Percentiles rank a stretch among this genome's conserved stretches.
phyloP scores from a whole-genome alignment of 2,797 vertebrate genomes.

The Spea hammondii region DNA sequence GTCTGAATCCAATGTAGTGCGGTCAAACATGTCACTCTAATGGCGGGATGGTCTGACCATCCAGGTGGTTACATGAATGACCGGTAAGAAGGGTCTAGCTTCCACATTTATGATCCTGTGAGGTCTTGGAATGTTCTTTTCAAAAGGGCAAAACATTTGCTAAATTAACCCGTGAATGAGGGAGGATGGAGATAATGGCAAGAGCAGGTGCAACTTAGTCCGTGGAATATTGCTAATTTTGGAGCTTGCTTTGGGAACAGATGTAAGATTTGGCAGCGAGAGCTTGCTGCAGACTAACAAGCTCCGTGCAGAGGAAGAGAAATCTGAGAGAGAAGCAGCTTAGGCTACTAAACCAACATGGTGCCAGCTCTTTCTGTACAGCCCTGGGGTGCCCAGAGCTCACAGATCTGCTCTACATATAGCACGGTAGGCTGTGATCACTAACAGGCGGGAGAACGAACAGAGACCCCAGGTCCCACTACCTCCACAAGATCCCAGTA shows the following conservation, averaged over 20 bases:
- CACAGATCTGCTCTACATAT: conserved; percentile 15
- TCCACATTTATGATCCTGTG: neutral
- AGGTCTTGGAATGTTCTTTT: neutral
- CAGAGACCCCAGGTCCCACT: neutral
- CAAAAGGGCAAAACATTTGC: conserved; percentile 5
- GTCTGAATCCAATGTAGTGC: too few relatives aligned
- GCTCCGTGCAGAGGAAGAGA: conserved; percentile 22
- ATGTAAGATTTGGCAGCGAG: conserved; percentile 43
- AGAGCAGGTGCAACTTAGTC: conserved; percentile 42
- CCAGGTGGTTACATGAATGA: too few relatives aligned
- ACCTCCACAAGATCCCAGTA: neutral
- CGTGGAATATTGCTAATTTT: conserved; percentile 41
- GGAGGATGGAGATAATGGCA: conserved; percentile 11
- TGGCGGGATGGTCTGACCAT: too few relatives aligned
- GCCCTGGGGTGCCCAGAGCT: conserved; percentile 18
- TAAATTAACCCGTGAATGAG: conserved; percentile 33
- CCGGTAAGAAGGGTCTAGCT: neutral
- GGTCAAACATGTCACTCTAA: too few relatives aligned
- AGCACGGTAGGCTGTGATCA: conserved; percentile 20
- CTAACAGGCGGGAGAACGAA: conserved; percentile 1
- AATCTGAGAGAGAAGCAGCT: conserved; percentile 38
- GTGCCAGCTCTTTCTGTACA: conserved; percentile 22
- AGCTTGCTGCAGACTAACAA: conserved; percentile 33
- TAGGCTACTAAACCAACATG: conserved; percentile 38
- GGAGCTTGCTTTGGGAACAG: conserved; percentile 39